Evolutionary conservation across 2,113 vertebrate species (phyloP).

Genomic region (Thymallus thymallus): DNA sequence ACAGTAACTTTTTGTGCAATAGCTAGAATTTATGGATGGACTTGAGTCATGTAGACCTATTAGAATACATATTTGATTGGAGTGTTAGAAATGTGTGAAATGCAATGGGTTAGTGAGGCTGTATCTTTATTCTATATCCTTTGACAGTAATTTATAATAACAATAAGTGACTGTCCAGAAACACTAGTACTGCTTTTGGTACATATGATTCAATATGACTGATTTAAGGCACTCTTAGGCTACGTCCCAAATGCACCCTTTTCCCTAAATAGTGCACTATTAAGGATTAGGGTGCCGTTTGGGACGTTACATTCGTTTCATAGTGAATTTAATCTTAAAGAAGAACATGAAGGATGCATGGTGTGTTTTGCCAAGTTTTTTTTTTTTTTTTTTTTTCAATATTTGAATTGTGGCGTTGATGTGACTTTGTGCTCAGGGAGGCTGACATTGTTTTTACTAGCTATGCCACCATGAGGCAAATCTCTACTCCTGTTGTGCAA

Average conservation of each 20-base stretch:
- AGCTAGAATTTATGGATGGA: conserved; percentile 20
- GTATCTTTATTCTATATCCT: not conserved
- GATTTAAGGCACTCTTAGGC: not conserved
- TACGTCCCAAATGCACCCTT: not conserved
- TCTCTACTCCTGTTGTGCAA: conserved; percentile 37
- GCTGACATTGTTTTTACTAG: conserved; percentile 61
- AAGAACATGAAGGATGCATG: conserved; percentile 45
- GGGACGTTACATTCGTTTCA: conserved; percentile 1
- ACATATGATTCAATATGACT: not conserved
- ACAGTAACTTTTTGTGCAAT: conserved; percentile 60
- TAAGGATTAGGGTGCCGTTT: no score
- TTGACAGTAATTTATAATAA: not conserved
- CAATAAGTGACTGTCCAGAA: not conserved
- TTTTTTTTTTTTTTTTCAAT: conserved; percentile 65
- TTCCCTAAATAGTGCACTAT: not conserved
- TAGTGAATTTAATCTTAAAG: conserved; percentile 18
- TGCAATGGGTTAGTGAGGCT: conserved; percentile 39
- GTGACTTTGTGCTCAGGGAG: conserved; percentile 73
- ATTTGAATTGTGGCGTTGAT: conserved; percentile 66
- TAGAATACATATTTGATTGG: conserved; percentile 47
- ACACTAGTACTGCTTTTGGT: not conserved
- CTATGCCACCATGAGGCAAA: conserved; percentile 32
- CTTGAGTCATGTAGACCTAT: conserved; percentile 11
- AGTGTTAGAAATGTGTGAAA: conserved; percentile 51
- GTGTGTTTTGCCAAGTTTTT: conserved; percentile 63